Evolutionary conservation across 2,888 invertebrate genomes (phyloP).

Genomic region (Platerodrilus igneus): DNA sequence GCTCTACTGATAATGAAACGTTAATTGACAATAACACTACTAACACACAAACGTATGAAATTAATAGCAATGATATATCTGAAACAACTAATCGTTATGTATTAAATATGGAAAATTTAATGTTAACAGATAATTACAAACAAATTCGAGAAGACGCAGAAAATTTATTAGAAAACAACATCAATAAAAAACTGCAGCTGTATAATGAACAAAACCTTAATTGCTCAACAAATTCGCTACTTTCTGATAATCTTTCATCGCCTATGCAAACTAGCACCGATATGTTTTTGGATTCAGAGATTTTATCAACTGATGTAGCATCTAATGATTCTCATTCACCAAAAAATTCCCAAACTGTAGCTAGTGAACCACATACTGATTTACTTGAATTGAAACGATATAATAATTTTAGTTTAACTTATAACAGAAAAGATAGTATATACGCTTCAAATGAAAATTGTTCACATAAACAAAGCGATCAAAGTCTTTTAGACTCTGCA

Average conservation of each 20-base stretch:
- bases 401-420: slow-evolving; percentile 31
- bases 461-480: slow-evolving; percentile 46
- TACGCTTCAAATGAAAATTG: slow-evolving; percentile 43
- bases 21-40: slow-evolving; percentile 9
- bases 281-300: slow-evolving; percentile 47
- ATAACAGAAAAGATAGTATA: slow-evolving; percentile 28
- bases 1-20: slow-evolving; percentile 4
- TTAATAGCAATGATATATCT: slow-evolving; percentile 18
- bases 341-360: slow-evolving; percentile 26
- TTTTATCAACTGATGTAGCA: slow-evolving; percentile 44
- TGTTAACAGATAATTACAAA: slow-evolving; percentile 17
- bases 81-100: slow-evolving; percentile 12
- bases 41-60: slow-evolving; percentile 12
- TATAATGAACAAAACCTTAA: slow-evolving; percentile 42
- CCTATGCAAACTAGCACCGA: slow-evolving; percentile 52
- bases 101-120: slow-evolving; percentile 9
- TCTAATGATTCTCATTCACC: slow-evolving; percentile 50
- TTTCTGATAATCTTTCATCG: slow-evolving; percentile 48
- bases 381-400: slow-evolving; percentile 31
- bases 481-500: slow-evolving; percentile 45
- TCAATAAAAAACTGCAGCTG: slow-evolving; percentile 16
- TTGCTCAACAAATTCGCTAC: slow-evolving; percentile 47
- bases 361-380: slow-evolving; percentile 15
- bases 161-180: slow-evolving; percentile 15
- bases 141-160: slow-evolving; percentile 3